Percentiles rank a stretch among this genome's conserved stretches.
These are phyloP conservation scores for Druceiella hillmani DNA, from an alignment of 2,888 invertebrate species.

Conservation along the genomic window DNA sequence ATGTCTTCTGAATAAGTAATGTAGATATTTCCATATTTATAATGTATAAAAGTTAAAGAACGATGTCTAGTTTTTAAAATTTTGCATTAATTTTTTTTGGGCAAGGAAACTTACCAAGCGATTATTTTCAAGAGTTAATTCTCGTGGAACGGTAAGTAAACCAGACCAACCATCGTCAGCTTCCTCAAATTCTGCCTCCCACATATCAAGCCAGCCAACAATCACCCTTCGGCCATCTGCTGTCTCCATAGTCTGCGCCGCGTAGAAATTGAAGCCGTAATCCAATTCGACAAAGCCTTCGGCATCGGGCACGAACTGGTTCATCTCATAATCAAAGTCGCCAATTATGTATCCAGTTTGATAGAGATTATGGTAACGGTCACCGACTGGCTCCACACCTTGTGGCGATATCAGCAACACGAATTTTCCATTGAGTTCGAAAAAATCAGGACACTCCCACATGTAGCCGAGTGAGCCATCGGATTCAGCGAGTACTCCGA, in stretches of 20 bases:
- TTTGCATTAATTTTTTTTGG: too few species aligned
- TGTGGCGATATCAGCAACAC: conserved; percentile 43
- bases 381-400: conserved; percentile 35
- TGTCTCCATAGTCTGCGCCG: conserved; percentile 37
- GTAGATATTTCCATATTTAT: too few species aligned
- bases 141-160: conserved; percentile 36
- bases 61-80: too few species aligned
- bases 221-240: conserved; percentile 30
- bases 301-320: conserved; percentile 29
- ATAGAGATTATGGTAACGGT: conserved; percentile 35
- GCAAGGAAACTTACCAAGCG: too few species aligned
- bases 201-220: conserved; percentile 44
- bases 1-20: too few species aligned
- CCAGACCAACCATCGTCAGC: conserved; percentile 38
- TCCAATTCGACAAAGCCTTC: conserved; percentile 34
- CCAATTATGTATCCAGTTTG: conserved; percentile 46
- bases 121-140: conserved; percentile 29
- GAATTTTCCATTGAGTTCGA: conserved; percentile 34
- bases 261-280: conserved; percentile 43
- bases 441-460: conserved; percentile 52
- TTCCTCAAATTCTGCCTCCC: conserved; percentile 40
- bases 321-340: conserved; percentile 33
- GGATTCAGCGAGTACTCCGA: conserved; percentile 32
- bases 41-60: too few species aligned
- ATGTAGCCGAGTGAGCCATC: conserved; percentile 37